Percentiles rank a stretch among this genome's conserved stretches.
phyloP scores from a whole-genome alignment of 2,113 vertebrate genomes.

The Ammodytes marinus region DNA sequence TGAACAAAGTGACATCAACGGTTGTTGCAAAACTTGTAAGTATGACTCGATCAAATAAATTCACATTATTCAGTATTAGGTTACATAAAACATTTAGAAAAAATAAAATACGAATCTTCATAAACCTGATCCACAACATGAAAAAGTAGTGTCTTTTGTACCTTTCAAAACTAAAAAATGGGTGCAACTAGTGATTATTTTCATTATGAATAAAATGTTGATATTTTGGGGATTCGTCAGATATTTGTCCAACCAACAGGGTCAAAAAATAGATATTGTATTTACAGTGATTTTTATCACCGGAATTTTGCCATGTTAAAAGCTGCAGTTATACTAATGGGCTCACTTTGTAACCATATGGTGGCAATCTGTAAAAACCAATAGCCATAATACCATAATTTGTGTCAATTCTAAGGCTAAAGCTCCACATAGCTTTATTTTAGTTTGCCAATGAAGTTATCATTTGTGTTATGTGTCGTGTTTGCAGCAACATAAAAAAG shows the following conservation, averaged over 20 bases:
- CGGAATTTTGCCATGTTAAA: neutral
- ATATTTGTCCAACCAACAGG: neutral
- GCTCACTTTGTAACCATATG: neutral
- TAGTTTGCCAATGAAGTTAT: neutral
- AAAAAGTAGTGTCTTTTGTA: too few relatives aligned
- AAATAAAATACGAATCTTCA: neutral
- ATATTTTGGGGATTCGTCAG: neutral
- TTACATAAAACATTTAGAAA: too few relatives aligned
- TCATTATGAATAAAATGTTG: neutral
- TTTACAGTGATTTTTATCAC: neutral
- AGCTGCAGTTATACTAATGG: neutral
- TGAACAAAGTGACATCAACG: slow-evolving; percentile 65
- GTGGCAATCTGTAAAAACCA: neutral
- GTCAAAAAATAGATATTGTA: neutral
- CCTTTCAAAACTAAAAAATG: neutral
- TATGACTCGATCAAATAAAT: neutral
- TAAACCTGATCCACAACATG: neutral
- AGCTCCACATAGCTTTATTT: neutral
- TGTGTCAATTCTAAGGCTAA: neutral
- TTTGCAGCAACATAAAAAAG: neutral
- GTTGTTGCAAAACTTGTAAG: slow-evolving; percentile 85
- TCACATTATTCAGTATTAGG: neutral
- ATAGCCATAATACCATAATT: neutral
- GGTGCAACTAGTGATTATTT: neutral
- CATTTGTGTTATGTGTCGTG: neutral